Conservation (phyloP, 2,797 vertebrate species). For the Phoxinus dragarum region DNA sequence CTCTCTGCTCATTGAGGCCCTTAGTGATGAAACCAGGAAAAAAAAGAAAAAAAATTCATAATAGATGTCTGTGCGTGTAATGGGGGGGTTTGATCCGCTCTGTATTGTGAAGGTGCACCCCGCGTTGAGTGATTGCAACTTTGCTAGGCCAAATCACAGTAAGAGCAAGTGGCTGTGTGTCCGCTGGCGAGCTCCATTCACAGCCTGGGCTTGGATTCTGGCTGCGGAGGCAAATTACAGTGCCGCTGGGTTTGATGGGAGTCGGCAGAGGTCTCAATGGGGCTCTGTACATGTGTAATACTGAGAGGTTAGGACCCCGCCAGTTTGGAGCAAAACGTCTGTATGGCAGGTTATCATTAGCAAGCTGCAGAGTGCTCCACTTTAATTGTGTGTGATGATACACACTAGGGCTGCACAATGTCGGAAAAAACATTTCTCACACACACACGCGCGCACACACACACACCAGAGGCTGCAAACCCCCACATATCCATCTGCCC, state of each 20-base stretch:
- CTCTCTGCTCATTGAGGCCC: constrained; percentile 7
- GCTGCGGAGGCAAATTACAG: constrained; percentile 47
- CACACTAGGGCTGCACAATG: neutral
- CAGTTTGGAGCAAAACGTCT: neutral
- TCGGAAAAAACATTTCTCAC: neutral
- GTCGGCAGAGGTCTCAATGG: constrained; percentile 1
- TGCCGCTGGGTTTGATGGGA: constrained; percentile 28
- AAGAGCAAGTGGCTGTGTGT: constrained; percentile 11
- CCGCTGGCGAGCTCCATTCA: neutral
- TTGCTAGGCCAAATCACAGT: constrained; percentile 23
- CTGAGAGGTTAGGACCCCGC: constrained; percentile 30
- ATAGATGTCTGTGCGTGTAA: neutral
- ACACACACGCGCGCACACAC: constrained; percentile 14
- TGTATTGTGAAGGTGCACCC: constrained; percentile 9
- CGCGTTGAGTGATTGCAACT: neutral
- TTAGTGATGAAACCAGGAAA: neutral
- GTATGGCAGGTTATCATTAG: constrained; percentile 46
- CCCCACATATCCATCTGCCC: neutral
- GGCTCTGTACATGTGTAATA: constrained; percentile 25
- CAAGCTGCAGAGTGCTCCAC: neutral
- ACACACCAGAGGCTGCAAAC: neutral
- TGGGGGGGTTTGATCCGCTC: neutral
- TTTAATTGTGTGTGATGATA: constrained; percentile 8
- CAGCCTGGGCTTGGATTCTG: constrained; percentile 8
- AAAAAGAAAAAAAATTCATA: neutral